Conservation (phyloP, 1,140 invertebrate genomes). For the Polypedilum pembai region DNA sequence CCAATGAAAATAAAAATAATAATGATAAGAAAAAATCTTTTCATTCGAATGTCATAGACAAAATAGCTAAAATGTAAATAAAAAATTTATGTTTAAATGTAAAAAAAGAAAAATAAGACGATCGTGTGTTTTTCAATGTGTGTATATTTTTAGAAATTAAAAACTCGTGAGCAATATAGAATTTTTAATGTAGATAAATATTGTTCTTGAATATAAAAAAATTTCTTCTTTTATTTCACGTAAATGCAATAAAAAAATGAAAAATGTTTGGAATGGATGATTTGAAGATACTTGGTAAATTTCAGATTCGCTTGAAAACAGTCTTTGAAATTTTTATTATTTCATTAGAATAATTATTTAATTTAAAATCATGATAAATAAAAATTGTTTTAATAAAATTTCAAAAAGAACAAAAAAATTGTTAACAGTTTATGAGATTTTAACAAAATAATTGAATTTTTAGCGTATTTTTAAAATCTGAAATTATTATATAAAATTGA, state of each 20-base stretch:
- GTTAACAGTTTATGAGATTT: too few relatives aligned
- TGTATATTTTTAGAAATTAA: background rate
- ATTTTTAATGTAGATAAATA: slow-evolving; percentile 22
- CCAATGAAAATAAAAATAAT: slow-evolving; percentile 1
- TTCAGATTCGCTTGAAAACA: background rate
- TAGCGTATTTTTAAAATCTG: background rate
- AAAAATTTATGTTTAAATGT: background rate
- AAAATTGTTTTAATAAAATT: background rate
- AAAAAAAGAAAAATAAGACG: background rate
- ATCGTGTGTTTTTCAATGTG: too few relatives aligned
- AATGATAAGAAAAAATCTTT: background rate
- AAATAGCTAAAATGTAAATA: background rate
- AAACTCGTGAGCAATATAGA: slow-evolving; percentile 15
- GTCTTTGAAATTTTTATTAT: background rate
- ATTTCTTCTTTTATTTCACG: background rate
- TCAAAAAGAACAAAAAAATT: too few relatives aligned
- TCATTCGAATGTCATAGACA: background rate
- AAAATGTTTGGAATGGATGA: background rate
- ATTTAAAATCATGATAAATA: background rate
- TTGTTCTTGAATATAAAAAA: background rate
- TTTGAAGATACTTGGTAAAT: background rate
- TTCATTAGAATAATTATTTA: background rate
- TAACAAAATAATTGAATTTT: background rate
- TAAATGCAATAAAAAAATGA: background rate
- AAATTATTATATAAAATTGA: background rate